These are phyloP conservation scores for Sterna hirundo DNA, from an alignment of 2,113 vertebrate species.

Conservation along the genomic window DNA sequence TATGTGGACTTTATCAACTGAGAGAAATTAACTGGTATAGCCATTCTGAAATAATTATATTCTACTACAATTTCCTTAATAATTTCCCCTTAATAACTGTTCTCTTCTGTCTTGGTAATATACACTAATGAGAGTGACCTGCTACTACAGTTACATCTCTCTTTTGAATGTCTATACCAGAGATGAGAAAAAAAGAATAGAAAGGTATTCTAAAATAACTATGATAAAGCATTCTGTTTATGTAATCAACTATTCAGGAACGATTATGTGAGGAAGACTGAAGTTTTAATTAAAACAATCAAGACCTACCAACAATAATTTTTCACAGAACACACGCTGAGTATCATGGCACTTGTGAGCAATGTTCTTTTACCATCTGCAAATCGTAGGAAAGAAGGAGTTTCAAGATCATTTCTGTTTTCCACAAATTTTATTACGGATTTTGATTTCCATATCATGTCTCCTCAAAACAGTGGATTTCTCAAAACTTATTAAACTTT, in stretches of 20 bases:
- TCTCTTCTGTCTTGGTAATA: neutral
- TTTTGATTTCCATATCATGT: neutral
- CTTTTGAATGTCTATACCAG: neutral
- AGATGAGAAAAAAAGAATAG: neutral
- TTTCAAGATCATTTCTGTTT: neutral
- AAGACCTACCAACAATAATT: neutral
- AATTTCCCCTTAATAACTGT: neutral
- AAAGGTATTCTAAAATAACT: neutral
- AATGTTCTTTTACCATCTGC: neutral
- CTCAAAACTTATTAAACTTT: neutral
- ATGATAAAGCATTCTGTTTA: accelerated
- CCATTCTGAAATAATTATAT: neutral
- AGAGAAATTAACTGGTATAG: neutral
- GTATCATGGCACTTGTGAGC: neutral
- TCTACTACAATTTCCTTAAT: neutral
- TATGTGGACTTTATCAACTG: neutral
- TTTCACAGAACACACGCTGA: neutral
- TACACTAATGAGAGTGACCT: neutral
- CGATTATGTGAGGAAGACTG: neutral
- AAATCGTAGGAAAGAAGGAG: neutral
- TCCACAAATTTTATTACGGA: neutral
- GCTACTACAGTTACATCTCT: neutral
- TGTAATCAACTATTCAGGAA: neutral
- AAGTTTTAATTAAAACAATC: neutral
- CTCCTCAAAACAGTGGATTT: neutral